Evolutionary conservation across 53 echinoderm and acorn worm genomes (phyloP), one percentile per base, ranked within the genome.

Genomic region (Hippasteria phrygiana): DNA sequence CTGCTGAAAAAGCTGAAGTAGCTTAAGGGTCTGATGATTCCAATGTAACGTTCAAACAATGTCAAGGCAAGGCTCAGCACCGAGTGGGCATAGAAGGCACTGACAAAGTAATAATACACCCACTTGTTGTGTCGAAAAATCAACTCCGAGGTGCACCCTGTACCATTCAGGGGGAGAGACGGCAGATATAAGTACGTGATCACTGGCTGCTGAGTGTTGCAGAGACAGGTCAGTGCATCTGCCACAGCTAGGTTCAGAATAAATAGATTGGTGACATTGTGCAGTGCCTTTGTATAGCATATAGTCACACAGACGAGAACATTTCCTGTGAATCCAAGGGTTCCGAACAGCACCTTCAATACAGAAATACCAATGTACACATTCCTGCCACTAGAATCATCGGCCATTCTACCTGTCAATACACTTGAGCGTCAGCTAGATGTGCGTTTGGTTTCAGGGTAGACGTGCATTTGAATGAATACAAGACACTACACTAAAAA

Each of bases 191-290:
- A 6, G 5, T 11, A 33, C 2, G 32, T 0, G 0, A 16, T 24
- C 20, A 11, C 62, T 9, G 34, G 16, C 12, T 63, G 11, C 20
- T 1, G 41, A 62, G 36, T 16, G 41, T 0, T 5, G 7, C 28
- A 39, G 6, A 81, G 16, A n/a, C 64, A 65, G 18, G 12, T 37
- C 45, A 90, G 9, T 14, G 50, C 73, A 55, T 90, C 90, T 34
- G 90, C 85, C 20, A 85, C 36, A 8, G 90, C 84, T 10, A 90
- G 74, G 33, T 84, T 83, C 55, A 90, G 75, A 17, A 90, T 64
- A 54, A 90, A 71, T 18, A 74, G 48, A 33, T 90, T 90, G 74
- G 84, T 90, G 50, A 84, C 54, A 51, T n/a, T 70, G 69, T 71
- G 84, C 35, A 84, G 84, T 50, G 22, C 33, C 50, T 47, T 84